These are phyloP conservation scores for Rapana venosa DNA, from an alignment of 2,888 invertebrate genomes.

Conservation along the genomic window DNA sequence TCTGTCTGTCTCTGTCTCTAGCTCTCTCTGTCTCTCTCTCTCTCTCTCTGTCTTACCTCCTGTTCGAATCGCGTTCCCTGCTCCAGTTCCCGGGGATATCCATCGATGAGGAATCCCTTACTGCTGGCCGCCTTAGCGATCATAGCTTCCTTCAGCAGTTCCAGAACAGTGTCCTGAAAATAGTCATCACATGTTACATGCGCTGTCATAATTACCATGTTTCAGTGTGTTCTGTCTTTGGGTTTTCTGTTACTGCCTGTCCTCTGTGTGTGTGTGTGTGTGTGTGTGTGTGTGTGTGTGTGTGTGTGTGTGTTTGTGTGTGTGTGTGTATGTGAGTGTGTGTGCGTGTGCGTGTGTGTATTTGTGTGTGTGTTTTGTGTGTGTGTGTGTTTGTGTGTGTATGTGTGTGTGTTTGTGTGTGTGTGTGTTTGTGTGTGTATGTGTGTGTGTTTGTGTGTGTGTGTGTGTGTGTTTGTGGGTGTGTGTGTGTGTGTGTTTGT, in stretches of 20 bases:
- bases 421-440: too few species aligned
- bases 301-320: neutral
- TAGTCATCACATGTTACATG: too few species aligned
- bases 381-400: too few species aligned
- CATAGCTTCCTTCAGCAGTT: constrained; percentile 89
- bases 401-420: too few species aligned
- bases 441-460: too few species aligned
- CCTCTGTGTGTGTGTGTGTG: neutral
- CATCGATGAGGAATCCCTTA: constrained; percentile 94
- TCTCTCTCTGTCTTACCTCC: constrained; percentile 83
- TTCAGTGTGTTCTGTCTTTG: too few species aligned
- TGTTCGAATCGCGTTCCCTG: constrained; percentile 93
- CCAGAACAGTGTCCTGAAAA: constrained; percentile 85
- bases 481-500: neutral
- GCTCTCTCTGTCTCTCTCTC: too few species aligned
- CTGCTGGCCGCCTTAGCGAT: constrained; percentile 81
- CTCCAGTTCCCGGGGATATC: constrained; percentile 93
- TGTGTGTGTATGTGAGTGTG: neutral
- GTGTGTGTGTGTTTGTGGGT: too few species aligned
- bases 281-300: too few species aligned
- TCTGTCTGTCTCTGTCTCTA: too few species aligned
- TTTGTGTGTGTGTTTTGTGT: too few species aligned
- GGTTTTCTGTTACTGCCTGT: neutral
- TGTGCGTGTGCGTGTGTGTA: neutral
- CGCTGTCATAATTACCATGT: too few species aligned